Base-by-base conservation (phyloP, 2,113 vertebrate species). In the Fulmarus glacialis region DNA sequence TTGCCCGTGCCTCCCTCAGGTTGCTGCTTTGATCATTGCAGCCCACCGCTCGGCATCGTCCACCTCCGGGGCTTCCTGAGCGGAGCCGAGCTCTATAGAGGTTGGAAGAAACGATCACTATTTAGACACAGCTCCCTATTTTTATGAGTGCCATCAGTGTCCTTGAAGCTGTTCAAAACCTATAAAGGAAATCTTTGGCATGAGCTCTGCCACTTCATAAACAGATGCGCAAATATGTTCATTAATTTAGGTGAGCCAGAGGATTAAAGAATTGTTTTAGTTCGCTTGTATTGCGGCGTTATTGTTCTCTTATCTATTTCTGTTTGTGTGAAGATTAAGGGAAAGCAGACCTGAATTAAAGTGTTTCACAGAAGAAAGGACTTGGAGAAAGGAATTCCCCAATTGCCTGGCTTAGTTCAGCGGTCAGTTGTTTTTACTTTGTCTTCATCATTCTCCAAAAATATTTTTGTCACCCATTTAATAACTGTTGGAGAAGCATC, bases 261-360 rank as follows among this genome's bases (percentile, higher is more conserved):
- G 70, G n/a, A 42, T 53, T 9, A 8, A 42, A 52, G 53, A 30
- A n/a, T 3, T 53, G 71, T 5, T 26, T 43, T 32, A 13, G 21
- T 32, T 68, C 24, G 13, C 72, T 70, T 5, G 18, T 12, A 16
- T 36, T 1, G 2, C 2, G 0, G 5, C 1, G 0, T 13, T 81
- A 5, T 5, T 90, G 64, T 10, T 71, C 64, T 58, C 42, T 50
- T 4, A 10, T 29, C 90, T 90, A 7, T 4, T 59, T 4, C 47
- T 4, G 40, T 22, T 34, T n/a, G 40, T 8, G 56, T 9, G 72
- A 40, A 19, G 60, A 36, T 40, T 5, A 22, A 58, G n/a, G 38
- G 52, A n/a, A 36, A 80, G 71, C n/a, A 52, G 48, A 5, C 11
- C 18, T 6, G 18, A 63, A 73, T 34, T 18, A 40, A 82, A 71